Evolutionary conservation across 2,797 vertebrate genomes (phyloP).

Genomic region (Coluber constrictor): DNA sequence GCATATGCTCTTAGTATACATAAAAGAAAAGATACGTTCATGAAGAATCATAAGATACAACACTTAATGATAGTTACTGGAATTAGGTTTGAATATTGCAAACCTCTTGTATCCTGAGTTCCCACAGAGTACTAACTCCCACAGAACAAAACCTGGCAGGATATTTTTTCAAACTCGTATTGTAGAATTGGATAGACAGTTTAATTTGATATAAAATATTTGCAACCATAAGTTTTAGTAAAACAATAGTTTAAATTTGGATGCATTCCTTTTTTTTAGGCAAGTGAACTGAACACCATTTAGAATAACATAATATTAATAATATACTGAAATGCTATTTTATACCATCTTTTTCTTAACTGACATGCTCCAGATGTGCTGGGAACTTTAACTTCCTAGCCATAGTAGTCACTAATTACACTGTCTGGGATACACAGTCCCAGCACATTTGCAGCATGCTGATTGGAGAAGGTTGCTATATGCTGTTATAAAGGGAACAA

Average conservation of each 20-base stretch:
- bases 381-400: background rate
- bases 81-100: background rate
- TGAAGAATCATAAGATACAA: no score
- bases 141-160: conserved; percentile 13
- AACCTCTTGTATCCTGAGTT: background rate
- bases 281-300: background rate
- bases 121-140: background rate
- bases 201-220: background rate
- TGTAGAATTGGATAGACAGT: background rate
- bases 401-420: background rate
- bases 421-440: background rate
- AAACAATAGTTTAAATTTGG: background rate
- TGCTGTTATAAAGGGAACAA: background rate
- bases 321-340: background rate
- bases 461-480: background rate
- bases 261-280: background rate
- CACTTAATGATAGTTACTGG: no score
- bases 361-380: background rate
- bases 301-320: background rate
- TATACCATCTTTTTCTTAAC: background rate
- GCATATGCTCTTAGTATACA: no score
- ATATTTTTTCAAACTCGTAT: background rate
- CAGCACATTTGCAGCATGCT: background rate
- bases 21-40: no score
- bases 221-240: background rate